Evolutionary conservation across 2,888 invertebrate species (phyloP).

Genomic region (Bugulina stolonifera): DNA sequence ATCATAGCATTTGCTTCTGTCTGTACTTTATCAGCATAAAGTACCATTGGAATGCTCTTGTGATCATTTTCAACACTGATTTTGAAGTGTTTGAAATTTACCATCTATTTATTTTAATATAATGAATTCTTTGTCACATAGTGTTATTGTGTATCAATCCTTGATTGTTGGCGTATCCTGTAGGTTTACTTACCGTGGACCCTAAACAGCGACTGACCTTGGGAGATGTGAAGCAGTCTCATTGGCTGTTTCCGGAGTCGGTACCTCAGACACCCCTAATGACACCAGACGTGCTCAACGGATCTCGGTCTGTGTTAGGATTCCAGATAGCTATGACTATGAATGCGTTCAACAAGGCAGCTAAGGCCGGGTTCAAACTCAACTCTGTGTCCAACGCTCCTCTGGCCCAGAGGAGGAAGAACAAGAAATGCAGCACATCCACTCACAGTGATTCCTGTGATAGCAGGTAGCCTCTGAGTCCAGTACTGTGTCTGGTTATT

Average conservation of each 20-base stretch:
- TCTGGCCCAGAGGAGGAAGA: constrained; percentile 64
- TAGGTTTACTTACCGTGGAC: constrained; percentile 72
- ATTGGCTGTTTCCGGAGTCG: constrained; percentile 59
- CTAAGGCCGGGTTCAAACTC: constrained; percentile 67
- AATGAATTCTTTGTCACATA: too few relatives aligned
- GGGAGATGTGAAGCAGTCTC: constrained; percentile 62
- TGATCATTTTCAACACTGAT: too few relatives aligned
- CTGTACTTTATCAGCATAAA: too few relatives aligned
- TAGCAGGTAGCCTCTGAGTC: constrained; percentile 33
- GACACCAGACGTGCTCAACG: constrained; percentile 61
- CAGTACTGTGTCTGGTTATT: too few relatives aligned
- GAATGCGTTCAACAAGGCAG: constrained; percentile 65
- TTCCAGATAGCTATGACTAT: constrained; percentile 62
- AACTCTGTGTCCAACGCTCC: constrained; percentile 68
- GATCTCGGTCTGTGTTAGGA: constrained; percentile 54
- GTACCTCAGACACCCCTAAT: constrained; percentile 58
- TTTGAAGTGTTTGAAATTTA: too few relatives aligned
- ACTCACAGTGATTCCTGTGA: constrained; percentile 43
- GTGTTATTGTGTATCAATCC: too few relatives aligned
- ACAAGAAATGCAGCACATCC: constrained; percentile 56
- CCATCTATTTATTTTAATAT: too few relatives aligned
- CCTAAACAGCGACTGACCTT: constrained; percentile 67
- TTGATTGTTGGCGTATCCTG: constrained; percentile 28
- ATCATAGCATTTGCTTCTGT: too few relatives aligned
- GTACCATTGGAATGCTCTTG: too few relatives aligned